Evolutionary conservation across 2,888 invertebrate genomes (phyloP), one percentile per base, ranked within the genome.

Genomic region (Dasypolia templi): DNA sequence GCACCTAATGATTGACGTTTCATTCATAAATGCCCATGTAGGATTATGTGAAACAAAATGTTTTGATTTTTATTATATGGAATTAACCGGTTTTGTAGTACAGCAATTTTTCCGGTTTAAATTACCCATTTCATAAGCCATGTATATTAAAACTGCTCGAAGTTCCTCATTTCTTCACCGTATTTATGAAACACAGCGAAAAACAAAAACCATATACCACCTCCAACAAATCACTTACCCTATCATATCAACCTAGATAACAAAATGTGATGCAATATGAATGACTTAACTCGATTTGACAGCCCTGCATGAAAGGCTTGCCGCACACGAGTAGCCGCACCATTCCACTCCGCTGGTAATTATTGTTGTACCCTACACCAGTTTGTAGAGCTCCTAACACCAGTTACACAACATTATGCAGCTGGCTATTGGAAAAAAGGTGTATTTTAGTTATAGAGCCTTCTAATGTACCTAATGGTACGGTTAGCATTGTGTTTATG

Each of bases 381-480:
- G 83, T 67, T 59, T 22, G 53, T n/a, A 53, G 59, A 42, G 58
- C 67, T 68, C 67, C 73, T 81, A 79, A 83, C 82, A 89, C 86
- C 77, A 86, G 87, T 89, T 89, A 84, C 88, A 81, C 86, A 88
- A 90, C 84, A 81, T 86, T 79, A 82, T 82, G 81, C 77, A 82
- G 81, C 77, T 84, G 68, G 72, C 42, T 63, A 17, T 78, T 29
- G 53, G 72, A 80, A 87, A 78, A 81, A 84, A 72, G 64, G 58
- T 84, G 53, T 64, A 35, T 64, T 55, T 64, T 69, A 84, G 75
- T 81, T 74, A 69, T 72, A 81, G 62, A 71, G 26, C 64, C 72
- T 75, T 76, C 63, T 86, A 74, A 84, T 70, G n/a, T 72, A 58
- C 26, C 44, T 68, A 68, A 83, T 83, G 19, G 39, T 68, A 72